Percentiles rank a stretch among this genome's conserved stretches.
These are phyloP conservation scores for Syngnathus scovelli DNA, from an alignment of 2,113 vertebrate genomes.

Conservation along the genomic window DNA sequence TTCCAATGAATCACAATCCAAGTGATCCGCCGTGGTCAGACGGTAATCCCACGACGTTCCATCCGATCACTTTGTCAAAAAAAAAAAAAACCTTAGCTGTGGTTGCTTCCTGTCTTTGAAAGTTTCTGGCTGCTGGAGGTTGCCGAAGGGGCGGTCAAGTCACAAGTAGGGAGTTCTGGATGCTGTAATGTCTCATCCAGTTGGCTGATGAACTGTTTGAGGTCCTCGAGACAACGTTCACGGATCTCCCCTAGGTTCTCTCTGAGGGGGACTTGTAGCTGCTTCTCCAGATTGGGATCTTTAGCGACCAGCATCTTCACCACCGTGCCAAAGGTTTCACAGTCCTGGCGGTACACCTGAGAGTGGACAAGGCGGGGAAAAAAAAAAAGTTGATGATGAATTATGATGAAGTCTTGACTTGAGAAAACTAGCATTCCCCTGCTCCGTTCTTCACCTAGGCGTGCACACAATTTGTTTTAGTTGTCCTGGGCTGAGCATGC, in stretches of 20 bases:
- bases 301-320: conserved; percentile 98
- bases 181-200: conserved; percentile 78
- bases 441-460: conserved; percentile 39
- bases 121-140: conserved; percentile 40
- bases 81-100: conserved; percentile 23
- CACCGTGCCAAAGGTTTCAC: conserved; percentile 96
- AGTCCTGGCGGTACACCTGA: conserved; percentile 93
- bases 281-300: conserved; percentile 89
- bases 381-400: background rate
- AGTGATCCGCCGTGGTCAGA: background rate
- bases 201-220: conserved; percentile 86
- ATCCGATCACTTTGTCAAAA: conserved; percentile 25
- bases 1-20: conserved; percentile 17
- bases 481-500: conserved; percentile 29
- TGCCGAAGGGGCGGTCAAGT: conserved; percentile 28
- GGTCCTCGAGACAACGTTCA: conserved; percentile 92
- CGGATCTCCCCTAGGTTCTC: conserved; percentile 96
- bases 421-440: conserved; percentile 42
- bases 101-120: conserved; percentile 42
- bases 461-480: conserved; percentile 30
- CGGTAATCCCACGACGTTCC: conserved; percentile 3
- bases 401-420: conserved; percentile 17
- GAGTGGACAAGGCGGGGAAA: background rate
- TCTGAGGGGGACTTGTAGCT: conserved; percentile 87
- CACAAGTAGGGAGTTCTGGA: conserved; percentile 50